phyloP scores from a whole-genome alignment of 2,797 vertebrate genomes.

The Onychomys arenicola region DNA sequence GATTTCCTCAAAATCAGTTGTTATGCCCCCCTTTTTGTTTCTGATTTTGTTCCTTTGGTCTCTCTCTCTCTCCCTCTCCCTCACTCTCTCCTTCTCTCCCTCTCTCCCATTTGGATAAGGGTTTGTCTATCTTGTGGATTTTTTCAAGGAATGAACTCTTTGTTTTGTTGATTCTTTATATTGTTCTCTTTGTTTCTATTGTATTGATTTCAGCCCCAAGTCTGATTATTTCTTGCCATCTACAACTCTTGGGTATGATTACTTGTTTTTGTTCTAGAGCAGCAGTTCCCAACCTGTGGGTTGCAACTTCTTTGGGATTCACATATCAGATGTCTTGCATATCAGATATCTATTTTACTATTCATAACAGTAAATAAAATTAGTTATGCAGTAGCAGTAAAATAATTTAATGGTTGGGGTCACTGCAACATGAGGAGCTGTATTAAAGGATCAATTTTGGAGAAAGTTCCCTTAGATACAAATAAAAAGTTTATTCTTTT shows the following conservation, averaged over 20 bases:
- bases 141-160: background rate
- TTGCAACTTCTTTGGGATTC: background rate
- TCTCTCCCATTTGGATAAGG: background rate
- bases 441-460: background rate
- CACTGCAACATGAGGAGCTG: no score
- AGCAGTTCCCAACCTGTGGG: background rate
- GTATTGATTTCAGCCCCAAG: background rate
- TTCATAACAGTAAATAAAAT: background rate
- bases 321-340: background rate
- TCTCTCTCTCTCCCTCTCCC: background rate
- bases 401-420: no score
- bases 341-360: background rate
- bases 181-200: background rate
- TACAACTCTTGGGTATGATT: background rate
- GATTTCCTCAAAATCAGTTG: no score
- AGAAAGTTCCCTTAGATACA: background rate
- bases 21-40: no score
- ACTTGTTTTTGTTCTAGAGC: background rate
- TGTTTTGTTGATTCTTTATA: background rate
- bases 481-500: background rate
- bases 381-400: background rate
- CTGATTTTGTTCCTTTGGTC: no score
- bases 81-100: no score
- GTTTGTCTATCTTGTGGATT: background rate
- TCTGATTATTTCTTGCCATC: background rate